Evolutionary conservation across 2,113 vertebrate genomes (phyloP).

Genomic region (Azemiops feae): DNA sequence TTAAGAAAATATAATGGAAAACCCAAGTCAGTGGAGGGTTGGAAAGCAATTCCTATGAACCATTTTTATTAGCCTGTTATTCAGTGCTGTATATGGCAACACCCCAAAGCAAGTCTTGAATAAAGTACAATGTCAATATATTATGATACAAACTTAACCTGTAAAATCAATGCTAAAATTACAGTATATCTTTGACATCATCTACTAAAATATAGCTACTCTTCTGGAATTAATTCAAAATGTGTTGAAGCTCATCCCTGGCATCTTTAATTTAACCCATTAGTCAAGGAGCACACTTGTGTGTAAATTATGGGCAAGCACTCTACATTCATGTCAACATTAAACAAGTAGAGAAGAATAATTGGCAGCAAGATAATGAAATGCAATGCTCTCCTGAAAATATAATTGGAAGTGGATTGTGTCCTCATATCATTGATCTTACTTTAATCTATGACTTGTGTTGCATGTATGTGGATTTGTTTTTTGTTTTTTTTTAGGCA

Average conservation of each 20-base stretch:
- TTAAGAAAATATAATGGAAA: conserved; percentile 77
- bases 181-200: conserved; percentile 59
- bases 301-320: conserved; percentile 22
- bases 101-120: conserved; percentile 71
- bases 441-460: conserved; percentile 5
- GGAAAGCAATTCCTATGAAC: conserved; percentile 73
- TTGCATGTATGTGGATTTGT: neutral
- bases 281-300: conserved; percentile 33
- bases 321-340: conserved; percentile 18
- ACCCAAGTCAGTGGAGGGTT: conserved; percentile 73
- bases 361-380: conserved; percentile 15
- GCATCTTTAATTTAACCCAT: conserved; percentile 53
- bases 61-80: conserved; percentile 78
- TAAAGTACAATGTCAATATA: conserved; percentile 71
- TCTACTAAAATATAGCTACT: conserved; percentile 68
- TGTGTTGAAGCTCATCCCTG: conserved; percentile 10
- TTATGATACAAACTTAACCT: conserved; percentile 74
- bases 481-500: neutral
- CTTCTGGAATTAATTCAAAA: conserved; percentile 55
- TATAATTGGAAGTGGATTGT: neutral
- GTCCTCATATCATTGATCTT: neutral
- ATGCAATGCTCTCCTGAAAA: conserved; percentile 11
- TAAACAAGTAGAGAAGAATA: conserved; percentile 18
- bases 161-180: conserved; percentile 75
- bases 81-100: conserved; percentile 65